Conservation (phyloP, 1,140 invertebrate genomes). For the Laupala kohalensis region DNA sequence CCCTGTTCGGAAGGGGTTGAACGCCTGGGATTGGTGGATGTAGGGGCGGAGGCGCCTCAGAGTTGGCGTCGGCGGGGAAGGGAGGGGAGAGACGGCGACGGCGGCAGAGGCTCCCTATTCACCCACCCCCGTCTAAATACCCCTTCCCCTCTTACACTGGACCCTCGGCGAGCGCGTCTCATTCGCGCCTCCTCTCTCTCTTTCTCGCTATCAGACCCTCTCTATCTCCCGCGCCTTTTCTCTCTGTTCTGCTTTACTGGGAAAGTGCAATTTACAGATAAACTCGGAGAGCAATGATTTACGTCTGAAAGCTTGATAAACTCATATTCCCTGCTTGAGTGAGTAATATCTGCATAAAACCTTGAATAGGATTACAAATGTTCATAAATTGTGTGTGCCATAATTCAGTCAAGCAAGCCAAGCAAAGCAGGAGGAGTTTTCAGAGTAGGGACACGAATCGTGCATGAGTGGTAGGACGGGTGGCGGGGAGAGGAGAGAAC, state of each 20-base stretch:
- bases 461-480: constrained; percentile 3
- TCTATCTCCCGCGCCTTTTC: background rate
- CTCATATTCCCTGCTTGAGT: constrained; percentile 33
- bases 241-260: constrained; percentile 13
- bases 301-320: constrained; percentile 32
- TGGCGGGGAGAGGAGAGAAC: constrained; percentile 4
- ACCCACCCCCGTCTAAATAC: background rate
- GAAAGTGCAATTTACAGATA: constrained; percentile 33
- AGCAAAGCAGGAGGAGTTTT: constrained; percentile 11
- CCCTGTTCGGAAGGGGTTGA: constrained; percentile 5
- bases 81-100: background rate
- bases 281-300: constrained; percentile 29
- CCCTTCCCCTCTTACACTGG: background rate
- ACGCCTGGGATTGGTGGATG: background rate
- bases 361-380: constrained; percentile 33
- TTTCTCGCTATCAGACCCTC: constrained; percentile 1
- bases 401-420: constrained; percentile 23
- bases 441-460: constrained; percentile 12
- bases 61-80: background rate
- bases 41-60: background rate
- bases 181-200: background rate
- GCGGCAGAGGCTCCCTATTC: background rate
- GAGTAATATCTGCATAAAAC: constrained; percentile 33
- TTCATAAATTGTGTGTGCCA: constrained; percentile 31
- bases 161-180: background rate